A percentile compares a stretch with the other conserved stretches of the same genome.
Conservation (phyloP, 2,797 vertebrate species). For the Meda fulgida region DNA sequence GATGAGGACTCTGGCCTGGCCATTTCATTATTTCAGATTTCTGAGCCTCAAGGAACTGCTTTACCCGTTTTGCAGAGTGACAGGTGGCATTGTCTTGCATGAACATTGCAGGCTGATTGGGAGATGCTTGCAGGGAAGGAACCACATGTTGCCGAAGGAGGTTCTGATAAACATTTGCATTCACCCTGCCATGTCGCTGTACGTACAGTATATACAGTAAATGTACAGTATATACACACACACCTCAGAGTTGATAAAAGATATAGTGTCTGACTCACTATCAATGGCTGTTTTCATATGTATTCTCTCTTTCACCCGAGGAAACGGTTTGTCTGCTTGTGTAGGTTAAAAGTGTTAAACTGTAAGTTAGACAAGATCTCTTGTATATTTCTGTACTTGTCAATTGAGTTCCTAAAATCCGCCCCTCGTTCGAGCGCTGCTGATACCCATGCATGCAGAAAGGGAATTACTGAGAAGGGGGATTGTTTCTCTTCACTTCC, state of each 20-base stretch:
- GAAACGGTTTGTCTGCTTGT: not conserved
- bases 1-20: no score
- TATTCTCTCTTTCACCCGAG: not conserved
- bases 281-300: not conserved
- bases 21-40: no score
- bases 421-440: not conserved
- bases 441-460: not conserved
- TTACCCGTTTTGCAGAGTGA: no score
- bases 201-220: no score
- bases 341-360: not conserved
- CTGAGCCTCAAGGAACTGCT: no score
- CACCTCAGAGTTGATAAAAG: not conserved
- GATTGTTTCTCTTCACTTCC: not conserved
- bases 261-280: not conserved
- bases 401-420: slow-evolving; percentile 18
- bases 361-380: slow-evolving; percentile 2
- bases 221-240: no score
- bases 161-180: no score
- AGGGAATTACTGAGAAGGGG: not conserved
- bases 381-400: slow-evolving; percentile 22
- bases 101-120: no score
- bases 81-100: no score
- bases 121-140: no score
- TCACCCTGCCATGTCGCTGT: no score
- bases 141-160: no score